phyloP scores from a whole-genome alignment of 2,888 invertebrate species.

The Nomada lathburiana region DNA sequence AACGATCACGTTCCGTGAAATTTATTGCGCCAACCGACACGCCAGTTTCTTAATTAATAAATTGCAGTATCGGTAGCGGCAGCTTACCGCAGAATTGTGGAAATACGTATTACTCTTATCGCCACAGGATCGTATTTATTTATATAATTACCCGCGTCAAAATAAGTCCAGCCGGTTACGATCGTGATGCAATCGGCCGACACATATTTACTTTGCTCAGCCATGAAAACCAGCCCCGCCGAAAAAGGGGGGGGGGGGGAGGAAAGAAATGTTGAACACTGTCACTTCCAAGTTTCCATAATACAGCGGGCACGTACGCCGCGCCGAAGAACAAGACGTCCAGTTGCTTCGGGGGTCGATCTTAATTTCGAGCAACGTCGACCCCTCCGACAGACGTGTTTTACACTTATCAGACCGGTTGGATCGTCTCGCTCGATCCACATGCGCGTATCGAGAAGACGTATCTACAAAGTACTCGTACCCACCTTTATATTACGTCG shows the following conservation, averaged over 20 bases:
- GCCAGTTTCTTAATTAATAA: conserved; percentile 37
- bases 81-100: neutral
- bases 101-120: conserved; percentile 17
- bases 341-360: conserved; percentile 22
- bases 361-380: conserved; percentile 43
- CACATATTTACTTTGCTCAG: neutral
- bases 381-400: conserved; percentile 11
- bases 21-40: conserved; percentile 25
- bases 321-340: conserved; percentile 2
- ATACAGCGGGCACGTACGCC: conserved; percentile 7
- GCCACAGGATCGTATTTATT: conserved; percentile 19
- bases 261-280: too few relatives aligned
- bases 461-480: conserved; percentile 36
- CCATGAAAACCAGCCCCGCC: conserved; percentile 11
- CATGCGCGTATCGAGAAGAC: neutral
- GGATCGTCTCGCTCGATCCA: conserved; percentile 13
- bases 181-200: neutral
- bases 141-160: conserved; percentile 26
- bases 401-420: conserved; percentile 23
- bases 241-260: neutral
- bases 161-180: neutral
- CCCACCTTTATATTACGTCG: conserved; percentile 28
- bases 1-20: conserved; percentile 33
- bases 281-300: conserved; percentile 15
- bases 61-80: conserved; percentile 23